Percentiles rank a stretch among this genome's conserved stretches.
Evolutionary conservation across 1,140 invertebrate genomes (phyloP).

Genomic region (Saccostrea glomerata): DNA sequence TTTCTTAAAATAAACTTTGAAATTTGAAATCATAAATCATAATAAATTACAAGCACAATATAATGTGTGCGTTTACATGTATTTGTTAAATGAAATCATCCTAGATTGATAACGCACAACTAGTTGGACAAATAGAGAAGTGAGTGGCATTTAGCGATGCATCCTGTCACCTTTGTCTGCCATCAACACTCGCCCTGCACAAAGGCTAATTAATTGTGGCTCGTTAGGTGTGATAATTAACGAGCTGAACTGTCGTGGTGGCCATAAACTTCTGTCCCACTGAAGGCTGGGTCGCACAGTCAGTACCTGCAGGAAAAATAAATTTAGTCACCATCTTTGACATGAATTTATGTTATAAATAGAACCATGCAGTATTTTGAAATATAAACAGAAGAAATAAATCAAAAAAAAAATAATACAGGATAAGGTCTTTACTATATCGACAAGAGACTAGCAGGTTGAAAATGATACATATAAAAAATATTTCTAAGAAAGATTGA

Average conservation of each 20-base stretch:
- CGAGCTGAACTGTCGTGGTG: background rate
- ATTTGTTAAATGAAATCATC: background rate
- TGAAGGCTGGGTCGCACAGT: background rate
- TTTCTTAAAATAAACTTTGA: too few relatives aligned
- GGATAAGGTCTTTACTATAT: too few relatives aligned
- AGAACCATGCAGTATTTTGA: too few relatives aligned
- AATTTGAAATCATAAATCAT: too few relatives aligned
- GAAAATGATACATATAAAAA: too few relatives aligned
- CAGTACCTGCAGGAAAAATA: background rate
- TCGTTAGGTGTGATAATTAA: constrained; percentile 38
- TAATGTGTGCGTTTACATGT: too few relatives aligned
- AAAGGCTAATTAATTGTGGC: constrained; percentile 31
- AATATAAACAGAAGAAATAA: too few relatives aligned
- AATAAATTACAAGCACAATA: too few relatives aligned
- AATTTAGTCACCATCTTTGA: background rate
- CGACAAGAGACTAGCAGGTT: too few relatives aligned
- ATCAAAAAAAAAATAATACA: too few relatives aligned
- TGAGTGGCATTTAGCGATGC: background rate
- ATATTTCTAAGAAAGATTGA: too few relatives aligned
- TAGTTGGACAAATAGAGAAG: background rate
- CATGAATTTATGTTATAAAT: too few relatives aligned
- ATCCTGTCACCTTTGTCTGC: background rate
- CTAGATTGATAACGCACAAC: background rate
- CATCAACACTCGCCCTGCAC: background rate
- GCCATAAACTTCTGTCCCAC: constrained; percentile 5